A percentile compares a stretch with the other conserved stretches of the same genome.
phyloP scores from a whole-genome alignment of 1,140 invertebrate species.

The Dreissena rostriformis region DNA sequence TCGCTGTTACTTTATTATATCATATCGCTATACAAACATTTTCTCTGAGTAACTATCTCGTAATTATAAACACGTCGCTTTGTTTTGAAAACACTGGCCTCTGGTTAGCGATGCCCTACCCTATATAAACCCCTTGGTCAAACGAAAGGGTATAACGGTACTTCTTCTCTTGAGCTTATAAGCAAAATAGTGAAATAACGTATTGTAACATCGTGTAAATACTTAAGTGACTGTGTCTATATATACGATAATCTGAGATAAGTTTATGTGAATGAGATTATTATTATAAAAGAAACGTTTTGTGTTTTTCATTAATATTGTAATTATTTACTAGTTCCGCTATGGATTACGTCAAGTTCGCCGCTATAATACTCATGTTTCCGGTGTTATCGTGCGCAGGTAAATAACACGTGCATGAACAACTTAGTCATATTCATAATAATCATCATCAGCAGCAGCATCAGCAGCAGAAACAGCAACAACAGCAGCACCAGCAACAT shows the following conservation, averaged over 20 bases:
- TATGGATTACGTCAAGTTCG: background rate
- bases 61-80: conserved; percentile 3
- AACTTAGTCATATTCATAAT: background rate
- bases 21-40: conserved; percentile 38
- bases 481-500: background rate
- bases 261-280: background rate
- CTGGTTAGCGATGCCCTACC: too few species aligned
- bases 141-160: background rate
- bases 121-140: conserved; percentile 16
- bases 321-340: background rate
- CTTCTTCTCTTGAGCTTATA: background rate
- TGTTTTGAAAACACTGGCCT: conserved; percentile 48
- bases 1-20: too few species aligned
- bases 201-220: background rate
- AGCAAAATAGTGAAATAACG: background rate
- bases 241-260: background rate
- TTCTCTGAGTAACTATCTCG: conserved; percentile 9
- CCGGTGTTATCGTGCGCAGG: background rate
- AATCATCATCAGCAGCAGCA: background rate
- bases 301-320: background rate
- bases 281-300: background rate
- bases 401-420: background rate
- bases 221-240: background rate
- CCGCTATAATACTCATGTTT: background rate
- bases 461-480: background rate